phyloP scores from a whole-genome alignment of 1,140 invertebrate species.

The Eupeodes corollae region DNA sequence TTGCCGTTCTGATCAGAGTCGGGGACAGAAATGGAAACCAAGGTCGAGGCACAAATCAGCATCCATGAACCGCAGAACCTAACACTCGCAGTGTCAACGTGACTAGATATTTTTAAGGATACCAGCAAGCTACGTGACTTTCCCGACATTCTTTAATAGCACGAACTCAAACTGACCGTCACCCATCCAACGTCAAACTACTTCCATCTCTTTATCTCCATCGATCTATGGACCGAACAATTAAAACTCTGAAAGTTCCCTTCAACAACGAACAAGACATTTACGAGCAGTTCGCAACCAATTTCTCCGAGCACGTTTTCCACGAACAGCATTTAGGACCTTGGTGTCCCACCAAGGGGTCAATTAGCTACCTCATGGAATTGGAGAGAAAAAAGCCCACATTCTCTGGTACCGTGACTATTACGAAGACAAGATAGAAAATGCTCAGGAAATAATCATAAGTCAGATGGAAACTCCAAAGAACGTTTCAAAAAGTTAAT shows the following conservation, averaged over 20 bases:
- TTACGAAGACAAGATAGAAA: conserved; percentile 69
- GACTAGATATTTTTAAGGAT: conserved; percentile 48
- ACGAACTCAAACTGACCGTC: conserved; percentile 51
- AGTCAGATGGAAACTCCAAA: too few species aligned
- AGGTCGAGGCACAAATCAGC: conserved; percentile 11
- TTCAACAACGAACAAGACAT: conserved; percentile 90
- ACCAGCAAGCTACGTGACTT: conserved; percentile 29
- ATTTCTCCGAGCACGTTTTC: conserved; percentile 89
- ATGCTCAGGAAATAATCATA: conserved; percentile 41
- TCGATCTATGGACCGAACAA: conserved; percentile 87
- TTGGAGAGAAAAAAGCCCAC: conserved; percentile 81
- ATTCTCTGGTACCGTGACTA: conserved; percentile 88
- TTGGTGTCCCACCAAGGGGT: conserved; percentile 82
- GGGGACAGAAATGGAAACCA: background rate
- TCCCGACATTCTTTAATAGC: conserved; percentile 44
- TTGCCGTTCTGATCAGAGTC: background rate
- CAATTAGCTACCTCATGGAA: conserved; percentile 94
- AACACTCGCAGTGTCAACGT: conserved; percentile 38
- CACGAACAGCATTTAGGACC: conserved; percentile 70
- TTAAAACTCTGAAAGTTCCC: conserved; percentile 96
- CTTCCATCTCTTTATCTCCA: conserved; percentile 87
- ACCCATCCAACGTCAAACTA: conserved; percentile 70
- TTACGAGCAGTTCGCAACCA: conserved; percentile 63
- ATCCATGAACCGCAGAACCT: conserved; percentile 19
- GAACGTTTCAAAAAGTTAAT: too few species aligned